Percentiles rank a stretch among this genome's conserved stretches.
Evolutionary conservation across 2,888 invertebrate species (phyloP).

Genomic region (Hyposoter dolosus): DNA sequence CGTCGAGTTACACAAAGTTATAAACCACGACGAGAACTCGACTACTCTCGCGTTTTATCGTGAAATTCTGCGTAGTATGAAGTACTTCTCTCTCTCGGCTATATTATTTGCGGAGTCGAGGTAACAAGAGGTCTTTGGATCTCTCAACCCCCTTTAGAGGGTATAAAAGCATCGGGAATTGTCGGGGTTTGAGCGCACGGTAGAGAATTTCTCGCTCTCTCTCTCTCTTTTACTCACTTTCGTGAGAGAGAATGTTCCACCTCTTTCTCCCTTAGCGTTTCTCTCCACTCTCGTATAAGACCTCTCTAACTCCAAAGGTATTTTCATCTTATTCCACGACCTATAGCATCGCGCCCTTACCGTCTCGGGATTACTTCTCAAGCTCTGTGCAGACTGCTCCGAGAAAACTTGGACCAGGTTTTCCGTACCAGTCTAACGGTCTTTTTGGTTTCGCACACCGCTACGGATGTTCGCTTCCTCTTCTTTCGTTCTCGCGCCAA

Average conservation of each 20-base stretch:
- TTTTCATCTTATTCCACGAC: constrained; percentile 84
- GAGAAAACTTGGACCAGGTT: constrained; percentile 78
- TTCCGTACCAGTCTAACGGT: constrained; percentile 69
- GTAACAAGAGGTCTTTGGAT: constrained; percentile 66
- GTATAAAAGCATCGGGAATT: constrained; percentile 64
- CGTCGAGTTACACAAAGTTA: constrained; percentile 75
- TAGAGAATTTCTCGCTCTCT: constrained; percentile 29
- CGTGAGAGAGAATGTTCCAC: constrained; percentile 33
- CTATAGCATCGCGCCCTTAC: constrained; percentile 71
- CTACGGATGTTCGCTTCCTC: constrained; percentile 35
- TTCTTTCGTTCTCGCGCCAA: constrained; percentile 5
- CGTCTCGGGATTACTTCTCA: constrained; percentile 81
- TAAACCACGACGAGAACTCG: constrained; percentile 73
- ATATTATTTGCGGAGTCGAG: constrained; percentile 80
- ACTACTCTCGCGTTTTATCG: constrained; percentile 67
- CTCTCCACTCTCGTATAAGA: constrained; percentile 76
- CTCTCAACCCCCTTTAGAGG: constrained; percentile 54
- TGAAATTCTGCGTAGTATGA: constrained; percentile 82
- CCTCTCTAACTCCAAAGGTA: constrained; percentile 84
- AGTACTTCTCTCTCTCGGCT: constrained; percentile 54
- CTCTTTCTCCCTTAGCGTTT: constrained; percentile 49
- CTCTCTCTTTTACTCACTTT: constrained; percentile 39
- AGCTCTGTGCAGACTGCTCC: constrained; percentile 74
- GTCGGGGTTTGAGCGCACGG: constrained; percentile 44
- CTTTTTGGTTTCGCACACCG: constrained; percentile 63